phyloP scores from a whole-genome alignment of 64 coral and sea anemone genomes.

The Trachythela sp. region DNA sequence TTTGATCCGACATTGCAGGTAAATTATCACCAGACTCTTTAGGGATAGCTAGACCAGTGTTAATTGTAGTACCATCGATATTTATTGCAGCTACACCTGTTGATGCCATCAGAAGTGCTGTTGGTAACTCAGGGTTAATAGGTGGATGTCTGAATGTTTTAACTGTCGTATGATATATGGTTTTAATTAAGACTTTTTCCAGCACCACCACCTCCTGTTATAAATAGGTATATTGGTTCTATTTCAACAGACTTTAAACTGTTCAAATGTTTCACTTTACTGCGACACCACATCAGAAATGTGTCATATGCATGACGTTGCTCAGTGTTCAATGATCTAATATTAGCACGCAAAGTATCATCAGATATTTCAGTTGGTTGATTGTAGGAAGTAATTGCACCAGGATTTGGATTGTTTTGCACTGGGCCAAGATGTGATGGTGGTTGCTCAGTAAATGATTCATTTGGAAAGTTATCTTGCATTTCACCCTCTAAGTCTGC shows the following conservation, averaged over 20 bases:
- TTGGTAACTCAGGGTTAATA: slow-evolving; percentile 46
- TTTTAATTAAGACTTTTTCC: too few species aligned
- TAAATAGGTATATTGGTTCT: too few species aligned
- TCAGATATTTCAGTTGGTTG: too few species aligned
- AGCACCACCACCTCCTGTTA: too few species aligned
- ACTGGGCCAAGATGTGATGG: slow-evolving; percentile 43
- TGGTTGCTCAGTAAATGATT: slow-evolving; percentile 29
- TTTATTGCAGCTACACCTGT: slow-evolving; percentile 59
- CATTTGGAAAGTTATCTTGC: slow-evolving; percentile 6
- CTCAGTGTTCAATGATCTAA: too few species aligned
- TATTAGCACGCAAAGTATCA: too few species aligned
- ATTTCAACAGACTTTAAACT: too few species aligned
- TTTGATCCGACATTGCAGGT: slow-evolving; percentile 54
- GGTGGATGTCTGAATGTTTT: slow-evolving; percentile 25
- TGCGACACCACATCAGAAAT: too few species aligned
- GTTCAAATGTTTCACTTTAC: too few species aligned
- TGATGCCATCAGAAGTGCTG: slow-evolving; percentile 45
- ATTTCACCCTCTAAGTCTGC: slow-evolving; percentile 32
- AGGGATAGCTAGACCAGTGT: slow-evolving; percentile 58
- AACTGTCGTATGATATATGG: too few species aligned
- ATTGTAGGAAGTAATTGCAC: too few species aligned
- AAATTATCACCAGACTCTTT: slow-evolving; percentile 35
- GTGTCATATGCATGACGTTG: too few species aligned
- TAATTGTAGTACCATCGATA: slow-evolving; percentile 52
- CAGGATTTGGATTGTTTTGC: not conserved